Conservation (phyloP, 2,888 invertebrate species). For the Helobdella robusta region DNA sequence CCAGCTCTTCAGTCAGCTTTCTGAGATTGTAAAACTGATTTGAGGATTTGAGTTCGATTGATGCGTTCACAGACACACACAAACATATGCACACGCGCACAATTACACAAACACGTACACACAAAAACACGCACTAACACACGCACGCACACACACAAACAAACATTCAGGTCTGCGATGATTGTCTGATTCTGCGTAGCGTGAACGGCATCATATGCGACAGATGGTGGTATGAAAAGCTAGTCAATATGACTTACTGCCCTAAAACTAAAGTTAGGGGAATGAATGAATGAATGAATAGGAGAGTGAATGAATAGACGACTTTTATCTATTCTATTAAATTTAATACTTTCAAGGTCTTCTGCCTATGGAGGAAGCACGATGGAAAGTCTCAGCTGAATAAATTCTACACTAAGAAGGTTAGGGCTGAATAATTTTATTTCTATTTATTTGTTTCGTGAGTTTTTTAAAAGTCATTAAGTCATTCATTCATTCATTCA, state of each 20-base stretch:
- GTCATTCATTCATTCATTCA: neutral
- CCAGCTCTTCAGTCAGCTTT: neutral
- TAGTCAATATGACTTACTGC: constrained; percentile 98
- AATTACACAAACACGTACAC: no score
- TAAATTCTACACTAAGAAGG: constrained; percentile 98
- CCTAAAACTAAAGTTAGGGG: constrained; percentile 95
- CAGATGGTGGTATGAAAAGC: constrained; percentile 92
- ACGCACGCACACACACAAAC: no score
- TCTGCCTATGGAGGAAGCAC: constrained; percentile 91
- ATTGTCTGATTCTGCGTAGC: constrained; percentile 59
- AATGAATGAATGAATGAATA: no score
- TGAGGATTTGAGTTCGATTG: no score
- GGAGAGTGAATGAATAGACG: no score
- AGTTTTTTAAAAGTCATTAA: neutral
- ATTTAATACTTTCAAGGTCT: no score
- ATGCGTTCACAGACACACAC: no score
- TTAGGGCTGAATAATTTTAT: constrained; percentile 47
- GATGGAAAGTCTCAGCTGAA: constrained; percentile 58
- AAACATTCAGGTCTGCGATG: constrained; percentile 80
- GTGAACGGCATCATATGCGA: constrained; percentile 53
- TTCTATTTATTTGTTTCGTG: neutral
- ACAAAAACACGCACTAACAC: no score
- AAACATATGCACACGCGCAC: no score
- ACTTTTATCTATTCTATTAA: no score
- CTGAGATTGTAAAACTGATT: no score